Conservation (phyloP, 2,113 vertebrate species). For the Sturnira hondurensis region DNA sequence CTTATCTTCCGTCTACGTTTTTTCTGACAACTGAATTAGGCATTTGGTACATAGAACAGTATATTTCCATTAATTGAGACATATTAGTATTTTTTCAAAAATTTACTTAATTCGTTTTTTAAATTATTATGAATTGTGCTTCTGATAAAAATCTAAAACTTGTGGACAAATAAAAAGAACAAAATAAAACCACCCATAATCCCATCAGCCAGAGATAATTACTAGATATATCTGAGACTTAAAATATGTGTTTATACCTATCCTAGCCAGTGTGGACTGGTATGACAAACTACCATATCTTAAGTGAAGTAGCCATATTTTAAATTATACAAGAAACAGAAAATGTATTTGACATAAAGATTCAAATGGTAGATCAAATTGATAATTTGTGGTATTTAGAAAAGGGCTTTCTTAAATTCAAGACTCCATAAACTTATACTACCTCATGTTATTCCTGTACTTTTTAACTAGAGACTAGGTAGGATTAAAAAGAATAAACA, state of each 20-base stretch:
- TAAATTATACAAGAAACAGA: background rate
- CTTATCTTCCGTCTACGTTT: background rate
- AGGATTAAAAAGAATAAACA: background rate
- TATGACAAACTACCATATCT: background rate
- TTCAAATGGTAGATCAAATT: conserved; percentile 13
- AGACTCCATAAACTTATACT: background rate
- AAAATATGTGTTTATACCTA: background rate
- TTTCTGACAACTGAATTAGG: background rate
- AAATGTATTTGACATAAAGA: background rate
- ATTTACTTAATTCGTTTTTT: background rate
- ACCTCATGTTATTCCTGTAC: background rate
- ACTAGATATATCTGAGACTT: background rate
- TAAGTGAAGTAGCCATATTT: background rate
- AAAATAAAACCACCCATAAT: background rate
- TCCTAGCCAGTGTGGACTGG: background rate
- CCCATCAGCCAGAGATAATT: background rate
- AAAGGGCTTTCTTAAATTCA: background rate
- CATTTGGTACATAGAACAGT: background rate
- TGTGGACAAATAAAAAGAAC: background rate
- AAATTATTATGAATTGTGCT: background rate
- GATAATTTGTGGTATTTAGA: background rate
- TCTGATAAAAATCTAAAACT: background rate
- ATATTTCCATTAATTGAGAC: background rate
- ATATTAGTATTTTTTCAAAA: conserved; percentile 17
- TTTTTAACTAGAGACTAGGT: background rate